phyloP scores from a whole-genome alignment of 2,113 vertebrate genomes.

The Cavia aperea region DNA sequence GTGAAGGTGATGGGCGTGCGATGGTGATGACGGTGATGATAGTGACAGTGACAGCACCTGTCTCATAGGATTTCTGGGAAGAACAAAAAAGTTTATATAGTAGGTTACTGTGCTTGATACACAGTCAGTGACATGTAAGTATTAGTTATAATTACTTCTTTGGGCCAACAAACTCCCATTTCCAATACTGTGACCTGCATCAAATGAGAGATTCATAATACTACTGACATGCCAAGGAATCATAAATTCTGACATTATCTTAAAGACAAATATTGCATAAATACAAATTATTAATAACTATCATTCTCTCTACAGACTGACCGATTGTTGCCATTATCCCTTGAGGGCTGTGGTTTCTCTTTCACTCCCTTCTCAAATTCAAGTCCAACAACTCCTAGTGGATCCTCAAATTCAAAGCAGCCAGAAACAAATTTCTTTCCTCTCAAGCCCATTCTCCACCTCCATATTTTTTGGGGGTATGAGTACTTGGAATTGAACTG shows the following conservation, averaged over 20 bases:
- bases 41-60: not conserved
- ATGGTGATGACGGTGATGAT: not conserved
- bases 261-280: not conserved
- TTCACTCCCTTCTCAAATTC: not conserved
- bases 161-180: conserved; percentile 3
- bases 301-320: not conserved
- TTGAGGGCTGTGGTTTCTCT: not conserved
- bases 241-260: not conserved
- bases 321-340: not conserved
- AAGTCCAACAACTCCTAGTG: not conserved
- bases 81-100: not conserved
- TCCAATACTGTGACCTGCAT: not conserved
- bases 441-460: not conserved
- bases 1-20: not conserved
- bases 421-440: not conserved
- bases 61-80: not conserved
- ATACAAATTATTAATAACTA: not conserved
- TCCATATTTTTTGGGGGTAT: no score
- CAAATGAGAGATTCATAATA: not conserved
- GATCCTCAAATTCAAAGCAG: not conserved
- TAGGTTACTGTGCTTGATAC: not conserved
- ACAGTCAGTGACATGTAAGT: not conserved
- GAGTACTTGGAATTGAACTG: no score
- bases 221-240: not conserved
- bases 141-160: not conserved